Base-by-base conservation (phyloP, 2,797 vertebrate genomes). In the Typhlichthys subterraneus region DNA sequence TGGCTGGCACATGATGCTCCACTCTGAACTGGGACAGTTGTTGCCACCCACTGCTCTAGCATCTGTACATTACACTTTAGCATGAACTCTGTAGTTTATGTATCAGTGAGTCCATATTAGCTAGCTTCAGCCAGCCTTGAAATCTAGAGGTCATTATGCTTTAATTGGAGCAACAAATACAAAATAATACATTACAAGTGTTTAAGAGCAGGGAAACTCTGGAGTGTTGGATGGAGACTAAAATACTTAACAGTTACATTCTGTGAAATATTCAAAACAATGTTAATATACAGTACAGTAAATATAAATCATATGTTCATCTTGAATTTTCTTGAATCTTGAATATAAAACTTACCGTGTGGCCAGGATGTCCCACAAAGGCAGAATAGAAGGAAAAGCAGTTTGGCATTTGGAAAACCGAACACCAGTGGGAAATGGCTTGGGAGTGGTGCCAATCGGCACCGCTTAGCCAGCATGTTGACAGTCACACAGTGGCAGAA, bases 1-100 rank as follows among this genome's bases (percentile, higher is more conserved):
- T 0, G 94, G 95, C 0, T 94, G 94, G 60, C 95, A 98, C 96
- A 96, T 96, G 78, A 90, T 91, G 50, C 91, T 98, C 96, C 96
- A 97, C 73, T 93, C 89, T 0, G 94, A 92, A 1, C 96, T 95
- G 0, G 95, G 96, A 54, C 95, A 97, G 77, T 88, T 89, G 69
- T 95, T 93, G 17, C 90, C 93, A 76, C 87, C 91, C 65, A 88
- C 91, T 52, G 85, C 79, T 0, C 88, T 92, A 68, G 92, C 92
- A 52, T 88, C 90, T 93, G 88, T 57, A 55, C 2, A 70, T 78
- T 72, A 29, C 0, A 0, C 2, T 67, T 31, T n/a, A 49, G 52
- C 13, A 71, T 8, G 14, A 14, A 58, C 4, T 19, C 45, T 0
- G 11, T 13, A 29, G 23, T 29, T 29, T 29, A 17, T 51, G 5